phyloP scores from a whole-genome alignment of 2,797 vertebrate species.

The Hipposideros larvatus region DNA sequence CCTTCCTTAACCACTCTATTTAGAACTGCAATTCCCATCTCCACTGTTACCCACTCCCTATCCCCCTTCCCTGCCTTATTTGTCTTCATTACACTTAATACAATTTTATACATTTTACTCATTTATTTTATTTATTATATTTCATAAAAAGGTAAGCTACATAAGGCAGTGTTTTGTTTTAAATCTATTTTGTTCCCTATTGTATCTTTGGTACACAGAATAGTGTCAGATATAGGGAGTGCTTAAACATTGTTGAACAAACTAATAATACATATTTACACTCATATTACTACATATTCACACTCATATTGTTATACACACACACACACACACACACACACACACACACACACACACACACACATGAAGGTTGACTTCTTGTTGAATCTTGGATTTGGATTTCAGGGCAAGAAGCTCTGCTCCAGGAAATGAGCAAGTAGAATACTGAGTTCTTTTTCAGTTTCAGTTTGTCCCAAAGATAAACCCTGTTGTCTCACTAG shows the following conservation, averaged over 20 bases:
- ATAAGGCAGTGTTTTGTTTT: not conserved
- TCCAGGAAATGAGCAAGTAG: not conserved
- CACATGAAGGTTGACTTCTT: not conserved
- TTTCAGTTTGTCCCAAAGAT: not conserved
- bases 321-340: not conserved
- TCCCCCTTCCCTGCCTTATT: not conserved
- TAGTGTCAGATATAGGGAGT: not conserved
- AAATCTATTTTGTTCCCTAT: not conserved
- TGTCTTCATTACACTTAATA: not conserved
- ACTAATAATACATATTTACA: not conserved
- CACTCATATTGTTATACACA: not conserved
- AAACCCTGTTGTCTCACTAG: not conserved
- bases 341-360: not conserved
- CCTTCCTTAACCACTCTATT: not conserved
- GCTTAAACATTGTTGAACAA: conserved; percentile 7
- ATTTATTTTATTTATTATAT: not conserved
- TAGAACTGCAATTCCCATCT: not conserved
- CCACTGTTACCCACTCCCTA: not conserved
- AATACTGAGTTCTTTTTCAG: not conserved
- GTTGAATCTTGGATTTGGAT: not conserved
- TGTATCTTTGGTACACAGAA: not conserved
- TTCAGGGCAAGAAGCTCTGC: not conserved
- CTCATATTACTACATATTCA: not conserved
- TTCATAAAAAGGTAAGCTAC: conserved; percentile 6
- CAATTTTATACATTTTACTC: not conserved